Conservation (phyloP, 2,797 vertebrate species). For the Galaxias olidus region DNA sequence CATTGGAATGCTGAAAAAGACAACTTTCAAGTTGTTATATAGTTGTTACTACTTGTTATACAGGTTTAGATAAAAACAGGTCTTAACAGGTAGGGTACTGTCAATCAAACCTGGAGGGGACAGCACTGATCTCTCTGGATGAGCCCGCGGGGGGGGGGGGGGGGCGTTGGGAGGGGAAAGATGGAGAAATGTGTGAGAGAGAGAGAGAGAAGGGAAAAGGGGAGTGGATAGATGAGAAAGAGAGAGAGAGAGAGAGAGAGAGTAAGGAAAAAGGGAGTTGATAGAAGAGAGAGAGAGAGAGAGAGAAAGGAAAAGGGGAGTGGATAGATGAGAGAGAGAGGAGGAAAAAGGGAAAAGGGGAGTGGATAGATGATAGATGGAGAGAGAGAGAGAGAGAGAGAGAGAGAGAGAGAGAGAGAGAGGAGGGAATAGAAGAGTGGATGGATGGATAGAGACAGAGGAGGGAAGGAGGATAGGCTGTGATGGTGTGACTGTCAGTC, state of each 20-base stretch:
- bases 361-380: slow-evolving; percentile 11
- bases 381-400: slow-evolving; percentile 1
- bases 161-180: slow-evolving; percentile 12
- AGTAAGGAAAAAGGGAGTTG: neutral
- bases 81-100: too few relatives aligned
- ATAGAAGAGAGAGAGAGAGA: neutral
- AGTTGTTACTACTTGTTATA: too few relatives aligned
- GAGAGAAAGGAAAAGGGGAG: neutral
- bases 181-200: neutral
- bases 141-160: neutral
- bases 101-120: neutral
- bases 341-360: slow-evolving; percentile 15
- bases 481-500: slow-evolving; percentile 18
- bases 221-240: neutral
- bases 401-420: slow-evolving; percentile 30
- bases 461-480: neutral
- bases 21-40: too few relatives aligned
- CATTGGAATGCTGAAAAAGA: too few relatives aligned
- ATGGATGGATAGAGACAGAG: neutral
- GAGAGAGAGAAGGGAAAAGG: too few relatives aligned
- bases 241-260: slow-evolving; percentile 10
- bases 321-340: slow-evolving; percentile 6
- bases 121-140: slow-evolving; percentile 1
- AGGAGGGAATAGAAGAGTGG: too few relatives aligned
- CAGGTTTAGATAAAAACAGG: too few relatives aligned